Conservation (phyloP, 2,888 invertebrate species). For the Platycheirus rosarum region DNA sequence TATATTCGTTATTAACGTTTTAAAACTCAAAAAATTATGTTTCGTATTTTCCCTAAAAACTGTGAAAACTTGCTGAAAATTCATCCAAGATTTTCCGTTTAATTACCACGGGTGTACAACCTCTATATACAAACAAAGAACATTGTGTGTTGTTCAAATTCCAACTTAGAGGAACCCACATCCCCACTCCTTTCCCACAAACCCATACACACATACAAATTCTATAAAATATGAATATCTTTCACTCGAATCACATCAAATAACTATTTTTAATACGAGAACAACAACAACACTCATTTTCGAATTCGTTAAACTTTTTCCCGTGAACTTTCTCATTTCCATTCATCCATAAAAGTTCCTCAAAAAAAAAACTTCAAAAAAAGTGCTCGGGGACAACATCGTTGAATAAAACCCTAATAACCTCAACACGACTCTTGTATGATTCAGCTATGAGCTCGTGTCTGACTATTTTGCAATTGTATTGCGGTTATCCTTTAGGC, state of each 20-base stretch:
- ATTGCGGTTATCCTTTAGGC: conserved; percentile 61
- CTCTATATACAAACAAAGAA: no score
- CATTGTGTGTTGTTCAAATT: background rate
- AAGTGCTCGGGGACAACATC: conserved; percentile 37
- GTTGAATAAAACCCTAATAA: conserved; percentile 76
- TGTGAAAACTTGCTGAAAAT: no score
- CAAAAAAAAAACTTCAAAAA: conserved; percentile 2
- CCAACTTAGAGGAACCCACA: no score
- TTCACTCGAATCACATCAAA: conserved; percentile 3
- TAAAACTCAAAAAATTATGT: no score
- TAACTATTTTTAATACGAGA: conserved; percentile 29
- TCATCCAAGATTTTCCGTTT: no score
- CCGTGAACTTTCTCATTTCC: conserved; percentile 7
- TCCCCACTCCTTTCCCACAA: background rate
- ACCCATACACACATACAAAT: background rate
- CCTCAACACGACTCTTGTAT: conserved; percentile 61
- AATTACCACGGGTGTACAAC: no score
- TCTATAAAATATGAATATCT: conserved; percentile 11
- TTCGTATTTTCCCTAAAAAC: no score
- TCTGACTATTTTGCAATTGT: conserved; percentile 73
- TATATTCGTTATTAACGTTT: no score
- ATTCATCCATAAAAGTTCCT: conserved; percentile 54
- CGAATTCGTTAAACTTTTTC: conserved; percentile 28
- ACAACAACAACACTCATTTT: conserved; percentile 6
- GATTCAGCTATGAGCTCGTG: conserved; percentile 75